Conservation (phyloP, 2,113 vertebrate genomes). For the Eudyptes chrysolophus region DNA sequence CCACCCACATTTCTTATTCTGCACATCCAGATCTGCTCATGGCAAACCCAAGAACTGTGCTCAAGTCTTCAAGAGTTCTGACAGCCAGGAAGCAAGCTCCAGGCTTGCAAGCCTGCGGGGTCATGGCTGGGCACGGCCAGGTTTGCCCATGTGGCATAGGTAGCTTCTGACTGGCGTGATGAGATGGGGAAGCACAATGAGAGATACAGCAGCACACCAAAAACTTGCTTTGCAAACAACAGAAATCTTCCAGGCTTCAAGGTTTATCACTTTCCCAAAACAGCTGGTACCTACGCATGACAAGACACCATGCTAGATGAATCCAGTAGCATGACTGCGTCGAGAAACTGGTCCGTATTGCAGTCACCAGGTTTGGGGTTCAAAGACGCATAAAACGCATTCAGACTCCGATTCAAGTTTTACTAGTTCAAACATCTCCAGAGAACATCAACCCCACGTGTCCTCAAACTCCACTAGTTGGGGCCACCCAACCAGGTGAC, state of each 20-base stretch:
- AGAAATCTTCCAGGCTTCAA: background rate
- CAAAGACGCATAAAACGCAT: background rate
- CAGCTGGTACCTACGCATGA: rapidly evolving
- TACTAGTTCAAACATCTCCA: background rate
- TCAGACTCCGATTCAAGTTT: background rate
- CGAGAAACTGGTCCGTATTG: background rate
- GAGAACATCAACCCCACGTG: background rate
- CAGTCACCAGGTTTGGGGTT: background rate
- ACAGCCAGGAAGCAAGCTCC: background rate
- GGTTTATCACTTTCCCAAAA: background rate
- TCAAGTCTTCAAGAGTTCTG: background rate
- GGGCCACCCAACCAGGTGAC: background rate
- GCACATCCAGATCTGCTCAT: background rate
- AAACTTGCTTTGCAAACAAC: background rate
- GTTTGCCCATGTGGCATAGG: background rate
- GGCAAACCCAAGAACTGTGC: background rate
- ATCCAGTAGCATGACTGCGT: background rate
- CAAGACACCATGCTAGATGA: background rate
- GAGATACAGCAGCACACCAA: background rate
- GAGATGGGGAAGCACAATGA: background rate
- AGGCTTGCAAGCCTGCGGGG: background rate
- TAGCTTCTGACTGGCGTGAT: background rate
- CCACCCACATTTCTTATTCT: background rate
- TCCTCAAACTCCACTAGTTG: background rate
- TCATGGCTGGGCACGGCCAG: background rate